Evolutionary conservation across 2,113 vertebrate species (phyloP).

Genomic region (Myrmecobius fasciatus): DNA sequence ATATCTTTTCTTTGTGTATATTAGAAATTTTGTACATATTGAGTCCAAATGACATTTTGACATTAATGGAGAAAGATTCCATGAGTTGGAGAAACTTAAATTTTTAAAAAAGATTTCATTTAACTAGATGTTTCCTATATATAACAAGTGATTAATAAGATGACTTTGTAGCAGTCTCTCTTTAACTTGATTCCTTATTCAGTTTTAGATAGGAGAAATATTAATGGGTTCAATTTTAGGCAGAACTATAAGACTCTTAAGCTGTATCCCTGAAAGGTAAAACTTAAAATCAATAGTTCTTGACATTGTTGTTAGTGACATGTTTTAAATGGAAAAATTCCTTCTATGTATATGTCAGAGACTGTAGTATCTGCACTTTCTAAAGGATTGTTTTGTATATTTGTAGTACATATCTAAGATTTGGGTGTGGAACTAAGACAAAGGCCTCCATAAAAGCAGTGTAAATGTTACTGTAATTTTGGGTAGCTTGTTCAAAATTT

Average conservation of each 20-base stretch:
- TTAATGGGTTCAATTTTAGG: background rate
- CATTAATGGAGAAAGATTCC: background rate
- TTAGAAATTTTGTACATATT: background rate
- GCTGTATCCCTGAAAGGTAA: background rate
- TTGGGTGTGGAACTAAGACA: background rate
- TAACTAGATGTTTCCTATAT: background rate
- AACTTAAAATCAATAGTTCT: background rate
- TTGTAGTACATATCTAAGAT: background rate
- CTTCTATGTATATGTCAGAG: background rate
- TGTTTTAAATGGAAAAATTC: background rate
- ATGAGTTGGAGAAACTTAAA: background rate
- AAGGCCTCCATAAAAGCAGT: background rate
- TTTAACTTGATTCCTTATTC: background rate
- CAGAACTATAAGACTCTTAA: background rate
- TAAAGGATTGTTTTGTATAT: background rate
- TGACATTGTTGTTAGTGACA: background rate
- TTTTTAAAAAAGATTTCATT: background rate
- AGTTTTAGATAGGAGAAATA: background rate
- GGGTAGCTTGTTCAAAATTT: background rate
- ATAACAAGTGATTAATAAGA: background rate
- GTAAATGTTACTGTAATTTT: background rate
- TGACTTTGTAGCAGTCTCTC: background rate
- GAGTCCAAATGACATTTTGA: background rate
- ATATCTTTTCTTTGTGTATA: background rate
- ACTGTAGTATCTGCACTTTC: background rate